A percentile compares a stretch with the other conserved stretches of the same genome.
Conservation (phyloP, 2,797 vertebrate genomes). For the Karalla daura region DNA sequence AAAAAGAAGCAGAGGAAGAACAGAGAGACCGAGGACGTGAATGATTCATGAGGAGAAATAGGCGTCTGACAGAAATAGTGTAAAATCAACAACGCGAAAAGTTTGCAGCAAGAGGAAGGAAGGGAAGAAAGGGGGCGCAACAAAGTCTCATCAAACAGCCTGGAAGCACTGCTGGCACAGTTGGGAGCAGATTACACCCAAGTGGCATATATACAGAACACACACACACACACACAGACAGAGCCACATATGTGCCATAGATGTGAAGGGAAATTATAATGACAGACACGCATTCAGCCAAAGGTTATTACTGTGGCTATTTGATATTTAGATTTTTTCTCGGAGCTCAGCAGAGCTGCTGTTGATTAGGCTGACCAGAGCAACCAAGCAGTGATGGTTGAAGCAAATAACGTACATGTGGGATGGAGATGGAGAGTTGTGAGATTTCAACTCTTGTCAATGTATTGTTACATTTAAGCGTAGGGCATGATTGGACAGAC, state of each 20-base stretch:
- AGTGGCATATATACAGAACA: background rate
- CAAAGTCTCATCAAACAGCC: conserved; percentile 65
- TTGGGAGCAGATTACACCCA: conserved; percentile 45
- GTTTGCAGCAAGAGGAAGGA: conserved; percentile 45
- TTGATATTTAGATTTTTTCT: conserved; percentile 35
- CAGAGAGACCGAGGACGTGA: conserved; percentile 42
- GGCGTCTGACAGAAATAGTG: conserved; percentile 43
- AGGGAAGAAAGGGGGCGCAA: conserved; percentile 34
- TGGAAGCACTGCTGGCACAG: conserved; percentile 46
- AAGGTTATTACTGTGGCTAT: background rate
- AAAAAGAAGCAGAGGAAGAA: conserved; percentile 39
- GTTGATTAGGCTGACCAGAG: conserved; percentile 24
- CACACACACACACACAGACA: too few relatives aligned
- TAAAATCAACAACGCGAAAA: conserved; percentile 54
- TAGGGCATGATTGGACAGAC: background rate
- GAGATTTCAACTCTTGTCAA: too few relatives aligned
- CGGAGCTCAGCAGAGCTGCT: conserved; percentile 27
- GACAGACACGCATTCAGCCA: conserved; percentile 19
- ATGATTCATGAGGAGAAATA: conserved; percentile 63
- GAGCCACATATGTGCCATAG: background rate
- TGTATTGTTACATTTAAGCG: background rate
- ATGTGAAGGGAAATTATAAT: conserved; percentile 25
- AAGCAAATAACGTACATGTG: conserved; percentile 30
- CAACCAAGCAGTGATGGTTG: conserved; percentile 21
- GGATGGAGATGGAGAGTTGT: too few relatives aligned